phyloP scores from a whole-genome alignment of 2,113 vertebrate genomes.

The Rhagologus leucostigma region DNA sequence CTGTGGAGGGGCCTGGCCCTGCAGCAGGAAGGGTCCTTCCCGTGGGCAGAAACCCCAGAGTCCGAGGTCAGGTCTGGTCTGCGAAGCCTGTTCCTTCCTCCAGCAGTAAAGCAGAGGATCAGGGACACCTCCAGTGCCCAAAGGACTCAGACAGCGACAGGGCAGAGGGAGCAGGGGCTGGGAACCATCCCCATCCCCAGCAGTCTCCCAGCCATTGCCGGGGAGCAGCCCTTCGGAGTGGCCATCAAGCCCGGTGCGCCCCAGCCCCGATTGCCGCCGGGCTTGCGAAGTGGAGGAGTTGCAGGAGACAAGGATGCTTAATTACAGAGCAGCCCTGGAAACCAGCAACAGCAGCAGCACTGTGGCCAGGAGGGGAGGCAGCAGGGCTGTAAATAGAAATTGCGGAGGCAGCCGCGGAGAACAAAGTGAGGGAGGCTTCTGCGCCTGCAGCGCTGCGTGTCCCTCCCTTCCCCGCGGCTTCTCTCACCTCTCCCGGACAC shows the following conservation, averaged over 20 bases:
- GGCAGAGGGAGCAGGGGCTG: not conserved
- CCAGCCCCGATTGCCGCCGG: not conserved
- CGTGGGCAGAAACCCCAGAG: not conserved
- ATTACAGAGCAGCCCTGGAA: slow-evolving; percentile 62
- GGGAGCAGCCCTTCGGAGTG: rapidly evolving
- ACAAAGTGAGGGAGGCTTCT: slow-evolving; percentile 27
- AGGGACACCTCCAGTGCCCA: not conserved
- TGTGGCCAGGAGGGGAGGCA: slow-evolving; percentile 59
- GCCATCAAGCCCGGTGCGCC: not conserved
- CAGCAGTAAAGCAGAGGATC: not conserved
- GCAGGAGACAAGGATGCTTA: slow-evolving; percentile 47
- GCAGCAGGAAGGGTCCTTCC: not conserved
- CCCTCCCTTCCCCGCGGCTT: not conserved
- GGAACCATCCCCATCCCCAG: not conserved
- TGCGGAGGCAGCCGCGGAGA: slow-evolving; percentile 50
- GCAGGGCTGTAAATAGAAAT: slow-evolving; percentile 70
- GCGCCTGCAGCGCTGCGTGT: not conserved
- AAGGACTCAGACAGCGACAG: rapidly evolving
- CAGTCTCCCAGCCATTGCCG: not conserved
- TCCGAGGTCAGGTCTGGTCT: not conserved
- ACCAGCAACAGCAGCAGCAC: slow-evolving; percentile 46
- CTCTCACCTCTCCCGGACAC: not conserved
- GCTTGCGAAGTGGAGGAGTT: not conserved
- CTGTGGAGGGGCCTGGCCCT: not conserved
- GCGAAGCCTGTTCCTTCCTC: not conserved